Base-by-base conservation (phyloP, 2,888 invertebrate genomes). In the Metellina segmentata region DNA sequence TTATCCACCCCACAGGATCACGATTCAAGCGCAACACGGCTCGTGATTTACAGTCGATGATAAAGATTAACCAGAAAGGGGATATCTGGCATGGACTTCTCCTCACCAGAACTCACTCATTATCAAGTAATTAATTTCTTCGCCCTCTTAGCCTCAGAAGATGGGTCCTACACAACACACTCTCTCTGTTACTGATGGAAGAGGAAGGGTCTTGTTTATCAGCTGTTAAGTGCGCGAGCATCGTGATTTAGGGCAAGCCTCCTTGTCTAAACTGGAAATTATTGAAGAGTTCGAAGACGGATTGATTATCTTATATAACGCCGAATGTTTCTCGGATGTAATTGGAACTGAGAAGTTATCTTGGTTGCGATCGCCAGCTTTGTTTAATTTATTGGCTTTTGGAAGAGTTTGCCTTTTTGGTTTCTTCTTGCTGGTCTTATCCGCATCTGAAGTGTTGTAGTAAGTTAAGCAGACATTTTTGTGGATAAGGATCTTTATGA, bases 141-240 rank as follows among this genome's bases (percentile, higher is more conserved):
- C 75, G 85, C 85, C 81, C 53, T 34, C 61, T 61, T 8, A 34
- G 34, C 34, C 34, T 34, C 34, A 34, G 34, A 69, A 78, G 79
- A 52, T 49, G 34, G 52, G 51, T 72, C 53, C 79, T 71, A n/a
- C 20, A 9, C 48, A 81, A 34, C 48, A 85, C 75, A 85, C 81
- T 81, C 90, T 85, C 52, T 75, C 90, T 85, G 90, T 90, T 90
- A 90, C 75, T 69, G 90, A 90, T 9, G 61, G 90, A 90, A 20
- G 20, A 70, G 90, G 79, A 81, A 74, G 81, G 34, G 71, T 20
- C 53, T 48, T 85, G 85, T 90, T 90, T 90, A 90, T 90, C 81
- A 81, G 69, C 85, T 90, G 90, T 52, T 90, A 90, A 90, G 88
- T 74, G 85, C 81, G 85, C 81, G 52, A 16, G 75, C 53, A 16